Conservation (phyloP, 2,797 vertebrate species). For the Argentina silus region DNA sequence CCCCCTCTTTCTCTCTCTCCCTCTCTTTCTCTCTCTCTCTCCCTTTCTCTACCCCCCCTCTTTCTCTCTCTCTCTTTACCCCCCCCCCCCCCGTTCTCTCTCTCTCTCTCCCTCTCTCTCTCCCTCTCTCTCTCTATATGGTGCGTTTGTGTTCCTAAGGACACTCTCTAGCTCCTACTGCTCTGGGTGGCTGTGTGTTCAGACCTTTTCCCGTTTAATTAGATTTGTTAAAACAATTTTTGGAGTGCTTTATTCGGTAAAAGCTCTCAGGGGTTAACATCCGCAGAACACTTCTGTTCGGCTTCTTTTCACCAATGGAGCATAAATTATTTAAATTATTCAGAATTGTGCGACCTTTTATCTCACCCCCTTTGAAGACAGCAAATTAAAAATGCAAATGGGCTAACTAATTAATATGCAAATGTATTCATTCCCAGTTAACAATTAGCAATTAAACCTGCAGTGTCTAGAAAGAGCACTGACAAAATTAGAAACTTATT, state of each 20-base stretch:
- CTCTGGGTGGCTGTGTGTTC: conserved; percentile 82
- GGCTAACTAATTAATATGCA: conserved; percentile 99
- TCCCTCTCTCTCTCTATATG: not conserved
- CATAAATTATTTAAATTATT: conserved; percentile 99
- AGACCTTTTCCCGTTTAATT: conserved; percentile 87
- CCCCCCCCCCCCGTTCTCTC: conserved; percentile 43
- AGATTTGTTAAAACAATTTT: conserved; percentile 90
- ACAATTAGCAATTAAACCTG: conserved; percentile 99
- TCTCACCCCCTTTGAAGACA: conserved; percentile 99
- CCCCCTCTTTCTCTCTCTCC: not conserved
- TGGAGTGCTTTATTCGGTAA: conserved; percentile 87
- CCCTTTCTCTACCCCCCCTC: conserved; percentile 39
- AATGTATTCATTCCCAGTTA: conserved; percentile 99
- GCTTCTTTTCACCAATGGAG: conserved; percentile 99
- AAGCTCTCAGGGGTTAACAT: conserved; percentile 99
- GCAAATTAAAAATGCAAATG: conserved; percentile 99
- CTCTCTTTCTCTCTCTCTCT: not conserved
- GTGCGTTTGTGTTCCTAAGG: conserved; percentile 63
- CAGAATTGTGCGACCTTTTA: conserved; percentile 99
- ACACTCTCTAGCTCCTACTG: conserved; percentile 75
- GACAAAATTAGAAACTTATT: conserved; percentile 99
- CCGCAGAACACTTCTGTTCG: conserved; percentile 99
- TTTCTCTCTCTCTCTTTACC: conserved; percentile 60
- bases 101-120: not conserved
- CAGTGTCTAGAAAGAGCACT: conserved; percentile 99